These are phyloP conservation scores for Umimayanthus chanpuru DNA, from an alignment of 92 coral and sea anemone species.

Conservation along the genomic window DNA sequence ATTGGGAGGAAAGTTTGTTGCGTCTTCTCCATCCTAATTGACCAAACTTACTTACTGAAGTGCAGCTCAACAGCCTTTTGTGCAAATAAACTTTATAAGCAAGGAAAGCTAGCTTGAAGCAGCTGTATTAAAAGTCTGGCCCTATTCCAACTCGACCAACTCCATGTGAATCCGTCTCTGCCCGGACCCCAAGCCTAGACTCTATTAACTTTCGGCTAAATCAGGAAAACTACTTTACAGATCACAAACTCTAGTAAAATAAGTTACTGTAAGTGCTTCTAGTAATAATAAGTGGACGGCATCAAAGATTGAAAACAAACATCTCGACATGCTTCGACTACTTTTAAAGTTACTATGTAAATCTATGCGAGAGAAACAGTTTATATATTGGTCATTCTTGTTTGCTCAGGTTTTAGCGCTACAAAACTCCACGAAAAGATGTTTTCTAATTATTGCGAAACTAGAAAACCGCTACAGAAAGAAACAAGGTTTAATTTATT, in stretches of 20 bases:
- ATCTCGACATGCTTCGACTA: slow-evolving; percentile 3
- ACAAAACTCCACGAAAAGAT: too few relatives aligned
- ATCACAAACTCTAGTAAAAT: neutral
- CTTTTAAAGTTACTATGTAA: slow-evolving; percentile 7
- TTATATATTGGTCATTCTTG: neutral
- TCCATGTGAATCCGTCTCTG: neutral
- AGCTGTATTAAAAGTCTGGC: too few relatives aligned
- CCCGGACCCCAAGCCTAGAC: neutral
- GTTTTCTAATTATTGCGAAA: neutral
- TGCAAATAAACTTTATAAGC: neutral
- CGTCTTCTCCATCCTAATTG: neutral
- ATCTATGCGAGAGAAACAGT: neutral
- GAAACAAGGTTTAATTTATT: neutral
- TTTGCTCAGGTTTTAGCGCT: neutral
- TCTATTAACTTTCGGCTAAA: neutral
- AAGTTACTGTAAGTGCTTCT: slow-evolving; percentile 1
- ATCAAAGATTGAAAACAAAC: neutral
- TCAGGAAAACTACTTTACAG: neutral
- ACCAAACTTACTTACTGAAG: neutral
- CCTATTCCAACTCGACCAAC: neutral
- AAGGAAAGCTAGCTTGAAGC: too few relatives aligned
- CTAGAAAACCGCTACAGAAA: neutral
- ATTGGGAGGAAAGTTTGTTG: neutral
- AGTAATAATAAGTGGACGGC: neutral
- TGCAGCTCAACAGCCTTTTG: neutral